Evolutionary conservation across 2,797 vertebrate genomes (phyloP).

Genomic region (Tinamus major): DNA sequence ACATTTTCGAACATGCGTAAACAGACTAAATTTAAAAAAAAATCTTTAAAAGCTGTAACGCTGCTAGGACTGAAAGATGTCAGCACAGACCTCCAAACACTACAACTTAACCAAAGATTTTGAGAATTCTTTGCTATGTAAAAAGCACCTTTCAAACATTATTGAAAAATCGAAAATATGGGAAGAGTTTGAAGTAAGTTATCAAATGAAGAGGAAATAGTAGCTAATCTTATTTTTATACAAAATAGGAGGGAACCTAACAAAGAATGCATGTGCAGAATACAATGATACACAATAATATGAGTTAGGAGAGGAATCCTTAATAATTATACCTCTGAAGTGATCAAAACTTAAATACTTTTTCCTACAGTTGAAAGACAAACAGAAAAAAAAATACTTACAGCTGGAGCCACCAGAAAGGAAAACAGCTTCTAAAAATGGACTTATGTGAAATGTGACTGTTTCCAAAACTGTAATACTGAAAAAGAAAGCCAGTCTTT

Average conservation of each 20-base stretch:
- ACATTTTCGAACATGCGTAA: background rate
- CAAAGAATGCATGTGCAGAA: background rate
- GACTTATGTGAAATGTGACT: background rate
- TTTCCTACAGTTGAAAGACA: background rate
- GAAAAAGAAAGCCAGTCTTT: background rate
- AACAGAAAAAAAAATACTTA: background rate
- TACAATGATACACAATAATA: background rate
- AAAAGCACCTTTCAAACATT: background rate
- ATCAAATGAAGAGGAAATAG: background rate
- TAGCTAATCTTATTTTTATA: background rate
- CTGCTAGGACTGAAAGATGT: background rate
- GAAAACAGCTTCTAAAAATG: background rate
- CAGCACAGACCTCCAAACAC: background rate
- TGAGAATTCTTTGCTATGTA: background rate
- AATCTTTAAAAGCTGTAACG: rapidly evolving
- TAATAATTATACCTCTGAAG: background rate
- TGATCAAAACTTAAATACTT: background rate
- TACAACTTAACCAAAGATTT: background rate
- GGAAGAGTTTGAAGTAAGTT: background rate
- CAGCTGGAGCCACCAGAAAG: background rate
- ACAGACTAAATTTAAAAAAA: background rate
- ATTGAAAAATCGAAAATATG: background rate
- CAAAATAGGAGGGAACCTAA: background rate
- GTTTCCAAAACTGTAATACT: background rate
- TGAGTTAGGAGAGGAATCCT: background rate